Evolutionary conservation across 2,888 invertebrate genomes (phyloP).

Genomic region (Chydorus sphaericus): DNA sequence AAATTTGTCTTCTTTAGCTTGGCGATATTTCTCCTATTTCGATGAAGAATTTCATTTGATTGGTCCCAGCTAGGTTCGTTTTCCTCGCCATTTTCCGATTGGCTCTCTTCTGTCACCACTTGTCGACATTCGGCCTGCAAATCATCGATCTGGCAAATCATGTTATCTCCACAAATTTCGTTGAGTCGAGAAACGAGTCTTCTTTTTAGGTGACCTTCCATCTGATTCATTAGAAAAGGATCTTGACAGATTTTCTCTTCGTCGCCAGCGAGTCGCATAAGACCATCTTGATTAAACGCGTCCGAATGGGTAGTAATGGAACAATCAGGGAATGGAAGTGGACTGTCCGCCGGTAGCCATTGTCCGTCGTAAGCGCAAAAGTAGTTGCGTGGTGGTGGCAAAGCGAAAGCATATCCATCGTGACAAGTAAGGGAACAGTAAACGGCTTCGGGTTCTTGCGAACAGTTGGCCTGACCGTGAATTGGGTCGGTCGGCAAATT

Average conservation of each 20-base stretch:
- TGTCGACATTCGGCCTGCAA: constrained; percentile 21
- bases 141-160: constrained; percentile 21
- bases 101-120: constrained; percentile 17
- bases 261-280: constrained; percentile 28
- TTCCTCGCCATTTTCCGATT: constrained; percentile 9
- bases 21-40: no score
- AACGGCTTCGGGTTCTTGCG: constrained; percentile 29
- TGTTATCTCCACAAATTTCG: constrained; percentile 20
- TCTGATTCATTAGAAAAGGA: constrained; percentile 26
- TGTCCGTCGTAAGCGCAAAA: constrained; percentile 30
- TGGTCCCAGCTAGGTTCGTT: constrained; percentile 6
- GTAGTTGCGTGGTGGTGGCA: constrained; percentile 29
- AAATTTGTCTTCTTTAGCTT: no score
- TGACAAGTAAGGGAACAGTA: constrained; percentile 42
- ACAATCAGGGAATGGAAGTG: constrained; percentile 40
- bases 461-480: constrained; percentile 36
- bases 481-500: constrained; percentile 32
- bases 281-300: constrained; percentile 35
- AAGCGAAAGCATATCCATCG: constrained; percentile 43
- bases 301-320: constrained; percentile 36
- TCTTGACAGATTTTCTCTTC: constrained; percentile 33
- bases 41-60: constrained; percentile 19
- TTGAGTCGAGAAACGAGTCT: constrained; percentile 18
- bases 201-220: constrained; percentile 17
- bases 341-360: constrained; percentile 28